Base-by-base conservation (phyloP, 2,113 vertebrate species). In the Piprites chloris region DNA sequence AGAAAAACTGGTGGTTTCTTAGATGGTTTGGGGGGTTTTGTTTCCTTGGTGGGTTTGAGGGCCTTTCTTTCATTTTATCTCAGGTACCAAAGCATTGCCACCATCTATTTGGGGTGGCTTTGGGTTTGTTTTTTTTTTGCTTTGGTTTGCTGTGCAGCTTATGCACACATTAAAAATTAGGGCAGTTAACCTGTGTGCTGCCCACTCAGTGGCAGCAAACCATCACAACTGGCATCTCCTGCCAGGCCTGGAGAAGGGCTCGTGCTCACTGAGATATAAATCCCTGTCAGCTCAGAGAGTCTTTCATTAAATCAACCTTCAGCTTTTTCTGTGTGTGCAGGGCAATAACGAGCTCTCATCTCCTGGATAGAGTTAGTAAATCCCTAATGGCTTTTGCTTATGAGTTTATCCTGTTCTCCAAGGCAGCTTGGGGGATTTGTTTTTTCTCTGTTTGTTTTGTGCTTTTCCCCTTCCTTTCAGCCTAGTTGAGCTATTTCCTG, bases 21-120 rank as follows among this genome's bases (percentile, higher is more conserved):
- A 26, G 27, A 0, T 56, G 55, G 8, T 22, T 65, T 65, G 27
- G 19, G 3, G 4, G 1, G 2, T 11, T 33, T 72, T 49, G 4
- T 35, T 52, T 32, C 37, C 23, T 33, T 66, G 18, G 14, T 74
- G 13, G 8, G 18, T 78, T 83, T 67, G 66, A 26, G 17, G 32
- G 28, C 35, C 59, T 87, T 77, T 39, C 18, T 53, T 77, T 62
- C 21, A 13, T 53, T 26, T 71, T 37, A 6, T 15, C 24, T 74
- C 24, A 27, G 8, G 19, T 41, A 44, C 68, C 53, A 49, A 73
- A 61, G 12, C 14, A 21, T 27, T n/a, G 23, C 28, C 15, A 32
- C 26, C 15, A 5, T 58, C 39, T 50, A 1, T 35, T 37, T 33
- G 33, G 33, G 12, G 24, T 23, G 61, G 19, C 16, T 65, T 56